These are phyloP conservation scores for Drosophila neotestacea DNA, from an alignment of 2,888 invertebrate genomes.

Conservation along the genomic window DNA sequence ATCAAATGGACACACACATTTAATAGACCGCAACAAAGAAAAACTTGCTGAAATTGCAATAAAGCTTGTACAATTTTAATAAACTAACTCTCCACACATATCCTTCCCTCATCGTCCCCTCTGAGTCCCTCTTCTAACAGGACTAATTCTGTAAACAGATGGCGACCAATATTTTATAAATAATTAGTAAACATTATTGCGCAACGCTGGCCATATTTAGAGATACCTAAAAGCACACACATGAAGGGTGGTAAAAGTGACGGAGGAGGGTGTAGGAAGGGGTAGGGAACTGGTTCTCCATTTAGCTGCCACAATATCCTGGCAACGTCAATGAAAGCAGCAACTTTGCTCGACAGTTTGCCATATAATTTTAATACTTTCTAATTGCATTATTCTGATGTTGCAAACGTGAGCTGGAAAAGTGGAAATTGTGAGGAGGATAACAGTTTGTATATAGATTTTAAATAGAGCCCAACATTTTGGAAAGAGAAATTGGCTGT, in stretches of 20 bases:
- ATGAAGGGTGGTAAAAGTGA: background rate
- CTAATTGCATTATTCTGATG: conserved; percentile 62
- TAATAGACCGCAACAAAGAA: background rate
- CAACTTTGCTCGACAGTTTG: conserved; percentile 33
- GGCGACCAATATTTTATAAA: conserved; percentile 74
- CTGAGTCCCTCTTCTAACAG: background rate
- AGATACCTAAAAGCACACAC: conserved; percentile 2
- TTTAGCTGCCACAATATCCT: conserved; percentile 47
- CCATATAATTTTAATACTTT: conserved; percentile 76
- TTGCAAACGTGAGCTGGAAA: background rate
- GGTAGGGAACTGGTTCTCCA: background rate
- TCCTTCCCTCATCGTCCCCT: background rate
- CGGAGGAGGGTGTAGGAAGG: background rate
- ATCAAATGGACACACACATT: background rate
- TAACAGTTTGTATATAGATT: conserved; percentile 6
- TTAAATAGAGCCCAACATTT: conserved; percentile 36
- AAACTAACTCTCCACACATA: conserved; percentile 18
- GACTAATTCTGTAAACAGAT: conserved; percentile 63
- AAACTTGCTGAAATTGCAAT: conserved; percentile 23
- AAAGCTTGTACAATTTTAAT: conserved; percentile 27
- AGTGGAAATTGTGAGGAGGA: background rate
- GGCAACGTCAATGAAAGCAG: conserved; percentile 53
- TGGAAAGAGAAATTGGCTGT: conserved; percentile 62
- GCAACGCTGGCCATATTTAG: conserved; percentile 37
- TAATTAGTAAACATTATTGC: conserved; percentile 72